phyloP scores from a whole-genome alignment of 53 echinoderm and acorn worm species.

The Echinometra lucunter region DNA sequence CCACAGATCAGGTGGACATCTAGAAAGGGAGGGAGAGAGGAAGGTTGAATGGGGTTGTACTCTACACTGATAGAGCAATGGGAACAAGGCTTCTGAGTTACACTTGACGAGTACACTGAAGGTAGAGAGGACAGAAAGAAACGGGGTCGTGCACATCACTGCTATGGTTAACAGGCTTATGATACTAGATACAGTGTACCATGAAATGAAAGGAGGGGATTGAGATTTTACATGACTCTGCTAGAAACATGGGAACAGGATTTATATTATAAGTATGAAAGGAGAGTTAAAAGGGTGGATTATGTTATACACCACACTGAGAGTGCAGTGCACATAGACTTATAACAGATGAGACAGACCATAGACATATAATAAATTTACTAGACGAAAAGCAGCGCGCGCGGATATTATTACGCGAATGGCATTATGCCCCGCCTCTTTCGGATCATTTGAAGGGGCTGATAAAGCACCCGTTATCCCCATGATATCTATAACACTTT shows the following conservation, averaged over 20 bases:
- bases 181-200: too few relatives aligned
- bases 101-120: too few relatives aligned
- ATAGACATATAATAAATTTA: too few relatives aligned
- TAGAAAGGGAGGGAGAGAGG: not conserved
- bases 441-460: too few relatives aligned
- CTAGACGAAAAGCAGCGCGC: too few relatives aligned
- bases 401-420: too few relatives aligned
- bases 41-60: not conserved
- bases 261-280: too few relatives aligned
- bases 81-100: not conserved
- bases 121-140: not conserved
- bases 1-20: too few relatives aligned
- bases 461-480: too few relatives aligned
- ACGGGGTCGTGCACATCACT: not conserved
- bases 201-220: not conserved
- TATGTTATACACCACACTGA: not conserved
- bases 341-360: not conserved
- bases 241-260: not conserved
- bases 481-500: too few relatives aligned
- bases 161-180: too few relatives aligned
- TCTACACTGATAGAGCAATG: not conserved
- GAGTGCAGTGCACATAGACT: not conserved
- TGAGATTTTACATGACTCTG: not conserved
- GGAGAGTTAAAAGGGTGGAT: not conserved
- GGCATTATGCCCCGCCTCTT: too few relatives aligned